phyloP scores from a whole-genome alignment of 30 jellyfish, hydroid and myxozoan genomes.

The Haliclystus octoradiatus region DNA sequence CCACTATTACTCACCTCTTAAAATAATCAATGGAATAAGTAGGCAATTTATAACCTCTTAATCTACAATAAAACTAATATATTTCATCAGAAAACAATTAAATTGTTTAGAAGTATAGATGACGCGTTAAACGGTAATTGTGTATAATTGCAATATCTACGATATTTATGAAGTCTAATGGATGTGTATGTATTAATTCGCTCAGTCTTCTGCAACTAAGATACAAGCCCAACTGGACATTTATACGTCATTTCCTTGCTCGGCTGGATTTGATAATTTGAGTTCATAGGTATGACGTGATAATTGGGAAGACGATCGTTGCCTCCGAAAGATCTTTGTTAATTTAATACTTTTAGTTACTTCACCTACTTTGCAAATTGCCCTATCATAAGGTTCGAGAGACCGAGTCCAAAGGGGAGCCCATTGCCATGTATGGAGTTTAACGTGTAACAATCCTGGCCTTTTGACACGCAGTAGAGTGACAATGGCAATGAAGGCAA shows the following conservation, averaged over 20 bases:
- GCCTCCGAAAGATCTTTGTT: not conserved
- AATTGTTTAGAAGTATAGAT: too few relatives aligned
- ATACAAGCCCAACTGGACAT: not conserved
- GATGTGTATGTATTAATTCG: too few relatives aligned
- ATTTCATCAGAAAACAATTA: too few relatives aligned
- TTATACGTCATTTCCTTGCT: not conserved
- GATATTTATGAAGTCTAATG: too few relatives aligned
- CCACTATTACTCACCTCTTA: too few relatives aligned
- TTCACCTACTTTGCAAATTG: not conserved
- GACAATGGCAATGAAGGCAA: conserved; percentile 17
- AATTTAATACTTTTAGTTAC: not conserved
- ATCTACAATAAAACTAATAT: too few relatives aligned
- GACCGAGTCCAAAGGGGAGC: conserved; percentile 57
- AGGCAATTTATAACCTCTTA: too few relatives aligned
- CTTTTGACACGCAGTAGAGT: conserved; percentile 43
- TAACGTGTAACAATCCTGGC: conserved; percentile 33
- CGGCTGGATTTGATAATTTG: too few relatives aligned
- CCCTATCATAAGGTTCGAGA: conserved; percentile 70
- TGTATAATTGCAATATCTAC: too few relatives aligned
- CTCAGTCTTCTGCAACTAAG: too few relatives aligned
- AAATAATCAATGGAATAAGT: too few relatives aligned
- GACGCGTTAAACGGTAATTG: too few relatives aligned
- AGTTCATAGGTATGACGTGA: not conserved
- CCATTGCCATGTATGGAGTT: conserved; percentile 61
- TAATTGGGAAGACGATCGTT: not conserved